Conservation (phyloP, 2,797 vertebrate genomes). For the Artibeus lituratus region DNA sequence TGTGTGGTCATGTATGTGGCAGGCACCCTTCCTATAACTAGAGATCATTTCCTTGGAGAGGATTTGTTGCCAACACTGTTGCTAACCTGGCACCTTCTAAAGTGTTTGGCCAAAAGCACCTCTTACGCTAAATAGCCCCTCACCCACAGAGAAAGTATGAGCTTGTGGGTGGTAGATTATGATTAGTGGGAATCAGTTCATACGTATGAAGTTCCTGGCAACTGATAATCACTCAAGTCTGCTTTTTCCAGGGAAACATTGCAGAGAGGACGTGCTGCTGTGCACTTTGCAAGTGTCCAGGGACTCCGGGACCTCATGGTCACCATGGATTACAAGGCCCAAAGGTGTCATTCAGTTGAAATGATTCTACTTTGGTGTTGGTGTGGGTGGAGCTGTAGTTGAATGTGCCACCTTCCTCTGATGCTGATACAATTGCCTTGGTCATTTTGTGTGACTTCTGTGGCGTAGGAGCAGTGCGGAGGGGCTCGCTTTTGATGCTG, state of each 20-base stretch:
- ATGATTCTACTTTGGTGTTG: background rate
- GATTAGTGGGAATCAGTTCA: background rate
- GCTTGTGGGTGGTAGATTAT: background rate
- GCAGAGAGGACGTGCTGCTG: constrained; percentile 69
- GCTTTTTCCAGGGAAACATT: constrained; percentile 48
- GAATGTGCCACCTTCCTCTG: background rate
- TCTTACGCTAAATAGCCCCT: background rate
- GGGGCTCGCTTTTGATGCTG: background rate
- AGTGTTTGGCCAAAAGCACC: background rate
- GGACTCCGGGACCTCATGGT: constrained; percentile 31
- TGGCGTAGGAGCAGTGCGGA: background rate
- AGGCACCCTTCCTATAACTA: background rate
- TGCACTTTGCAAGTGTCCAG: constrained; percentile 58
- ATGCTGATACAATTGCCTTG: background rate
- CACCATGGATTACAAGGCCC: background rate
- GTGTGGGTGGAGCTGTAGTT: background rate
- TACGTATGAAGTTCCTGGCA: background rate
- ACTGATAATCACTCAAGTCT: background rate
- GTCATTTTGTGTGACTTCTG: background rate
- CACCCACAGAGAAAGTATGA: background rate
- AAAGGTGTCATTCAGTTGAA: constrained; percentile 40
- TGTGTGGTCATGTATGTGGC: no score
- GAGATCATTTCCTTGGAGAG: background rate
- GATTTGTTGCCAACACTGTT: background rate
- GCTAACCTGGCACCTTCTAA: background rate